Base-by-base conservation (phyloP, 1,140 invertebrate species). In the Galendromus occidentalis region DNA sequence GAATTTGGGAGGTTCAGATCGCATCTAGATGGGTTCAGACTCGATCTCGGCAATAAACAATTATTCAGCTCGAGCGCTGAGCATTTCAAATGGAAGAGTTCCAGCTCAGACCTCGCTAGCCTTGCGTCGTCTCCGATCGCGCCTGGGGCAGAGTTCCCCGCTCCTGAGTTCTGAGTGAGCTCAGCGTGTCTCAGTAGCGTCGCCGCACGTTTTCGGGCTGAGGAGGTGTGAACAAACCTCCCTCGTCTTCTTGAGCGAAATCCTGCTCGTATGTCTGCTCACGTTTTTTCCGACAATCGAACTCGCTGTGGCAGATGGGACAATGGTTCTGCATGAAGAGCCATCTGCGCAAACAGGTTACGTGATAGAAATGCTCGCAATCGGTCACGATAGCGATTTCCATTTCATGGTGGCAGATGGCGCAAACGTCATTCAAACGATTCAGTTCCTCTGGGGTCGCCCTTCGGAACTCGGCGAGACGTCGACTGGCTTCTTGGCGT, bases 381-480 rank as follows among this genome's bases (percentile, higher is more conserved):
- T 82, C 81, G 0, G 93, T 97, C 30, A 97, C 90, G 73, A 90
- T 87, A 0, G 91, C 92, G n/a, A 82, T 84, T 29, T 82, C 81
- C 83, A 94, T 87, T 71, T 91, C 87, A 72, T 92, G 88, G 74
- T 91, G 95, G 74, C 93, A 98, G 69, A 97, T 96, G 2, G 92
- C 87, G 78, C 93, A 97, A 0, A 96, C 89, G 74, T 97, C 93
- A 73, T 93, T 84, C 64, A 88, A 79, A 1, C 76, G 67, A 72
- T 78, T 74, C 0, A 97, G 73, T 72, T 96, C 86, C 42, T 85
- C 83, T 0, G 75, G 73, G 0, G 83, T 86, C 0, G 92, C 93
- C 73, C 90, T 85, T 0, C 86, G 83, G 25, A 97, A 74, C 0
- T 85, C 86, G 71, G 91, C 88, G 5, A 97, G 92, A 76, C 94